Base-by-base conservation (phyloP, 2,113 vertebrate species). In the Ginglymostoma cirratum region DNA sequence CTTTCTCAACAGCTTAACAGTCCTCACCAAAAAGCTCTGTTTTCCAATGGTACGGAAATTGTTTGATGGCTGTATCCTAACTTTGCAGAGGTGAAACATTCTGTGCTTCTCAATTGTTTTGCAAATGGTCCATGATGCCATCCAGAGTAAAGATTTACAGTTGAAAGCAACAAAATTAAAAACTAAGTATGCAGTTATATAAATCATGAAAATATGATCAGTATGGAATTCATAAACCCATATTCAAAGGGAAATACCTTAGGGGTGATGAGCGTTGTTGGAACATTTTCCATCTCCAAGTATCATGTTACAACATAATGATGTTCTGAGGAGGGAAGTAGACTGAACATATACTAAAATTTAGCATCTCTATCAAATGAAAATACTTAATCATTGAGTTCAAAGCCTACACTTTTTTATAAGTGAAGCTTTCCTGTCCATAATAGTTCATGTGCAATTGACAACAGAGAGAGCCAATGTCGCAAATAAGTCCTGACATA, bases 391-490 rank as follows among this genome's bases (percentile, higher is more conserved):
- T 10, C n/a, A 21, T 38, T 83, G 38, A 42, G 78, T 5, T 83
- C 15, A 92, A n/a, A 66, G 5, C 34, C 89, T 19, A 23, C 21
- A n/a, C 19, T 66, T 34, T 92, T 92, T 92, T 92, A 61, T n/a
- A 92, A 92, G 34, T 66, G 19, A 17, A 19, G 55, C 38, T 38
- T 65, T 90, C 61, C 61, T n/a, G 52, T 90, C 27, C 4, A 42
- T 42, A n/a, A 80, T 27, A 89, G 19, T 89, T 52, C 45, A 86
- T n/a, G 87, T 92, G 89, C 89, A 92, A 92, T 66, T 66, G 89
- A 19, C 61, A 92, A 92, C 1, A 17, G 42, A 52, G 85, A 87
- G 23, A 61, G 55, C 24, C 48, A 87, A 30, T 52, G 85, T 23
- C 61, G 66, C 5, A 19, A 66, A 65, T 92, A 34, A 3, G 7